Evolutionary conservation across 1,140 invertebrate species (phyloP).

Genomic region (Zaprionus africanus): DNA sequence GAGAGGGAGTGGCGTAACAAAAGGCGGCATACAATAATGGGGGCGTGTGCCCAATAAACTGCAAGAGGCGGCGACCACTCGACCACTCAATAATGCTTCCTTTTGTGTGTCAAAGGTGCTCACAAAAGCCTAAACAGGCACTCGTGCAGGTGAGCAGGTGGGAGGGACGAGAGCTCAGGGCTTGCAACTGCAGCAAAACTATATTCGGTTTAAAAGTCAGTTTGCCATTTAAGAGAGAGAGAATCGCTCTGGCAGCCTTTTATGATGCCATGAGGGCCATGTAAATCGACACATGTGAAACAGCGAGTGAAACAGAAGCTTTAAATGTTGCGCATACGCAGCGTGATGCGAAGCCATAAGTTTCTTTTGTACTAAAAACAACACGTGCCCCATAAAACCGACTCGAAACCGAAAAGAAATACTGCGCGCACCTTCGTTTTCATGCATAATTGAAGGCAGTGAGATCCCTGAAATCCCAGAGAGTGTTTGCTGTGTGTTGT

Average conservation of each 20-base stretch:
- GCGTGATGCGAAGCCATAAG: constrained; percentile 34
- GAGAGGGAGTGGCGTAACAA: constrained; percentile 28
- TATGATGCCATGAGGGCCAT: constrained; percentile 13
- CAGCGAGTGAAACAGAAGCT: constrained; percentile 31
- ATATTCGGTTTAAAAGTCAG: constrained; percentile 54
- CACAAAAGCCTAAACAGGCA: constrained; percentile 56
- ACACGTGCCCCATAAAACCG: constrained; percentile 48
- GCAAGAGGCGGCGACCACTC: constrained; percentile 49
- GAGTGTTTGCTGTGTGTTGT: not conserved
- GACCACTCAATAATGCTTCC: constrained; percentile 71
- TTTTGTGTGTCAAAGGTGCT: constrained; percentile 77
- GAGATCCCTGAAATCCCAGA: not conserved
- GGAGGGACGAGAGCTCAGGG: not conserved
- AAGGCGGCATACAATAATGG: constrained; percentile 54
- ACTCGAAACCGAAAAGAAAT: constrained; percentile 33
- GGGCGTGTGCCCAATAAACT: constrained; percentile 76
- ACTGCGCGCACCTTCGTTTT: not conserved
- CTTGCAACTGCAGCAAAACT: constrained; percentile 13
- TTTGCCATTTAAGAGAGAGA: constrained; percentile 45
- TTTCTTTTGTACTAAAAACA: constrained; percentile 26
- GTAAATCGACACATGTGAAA: constrained; percentile 43
- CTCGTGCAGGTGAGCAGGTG: not conserved
- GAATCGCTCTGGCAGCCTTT: constrained; percentile 35
- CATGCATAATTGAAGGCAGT: constrained; percentile 17
- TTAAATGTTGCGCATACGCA: constrained; percentile 48